Evolutionary conservation across 2,113 vertebrate genomes (phyloP).

Genomic region (Pica pica): DNA sequence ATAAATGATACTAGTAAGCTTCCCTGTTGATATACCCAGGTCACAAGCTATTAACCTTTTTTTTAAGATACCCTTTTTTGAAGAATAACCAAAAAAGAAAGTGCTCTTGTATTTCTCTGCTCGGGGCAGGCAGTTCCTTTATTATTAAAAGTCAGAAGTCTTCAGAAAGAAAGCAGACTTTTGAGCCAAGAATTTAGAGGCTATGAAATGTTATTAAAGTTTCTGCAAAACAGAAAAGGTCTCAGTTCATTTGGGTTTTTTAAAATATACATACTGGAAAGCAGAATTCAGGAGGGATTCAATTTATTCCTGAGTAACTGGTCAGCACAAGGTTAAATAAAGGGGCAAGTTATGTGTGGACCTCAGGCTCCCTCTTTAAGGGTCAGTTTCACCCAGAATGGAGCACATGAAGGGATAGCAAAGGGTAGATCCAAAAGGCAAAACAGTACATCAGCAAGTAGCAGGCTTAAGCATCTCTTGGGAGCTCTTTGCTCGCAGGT

Average conservation of each 20-base stretch:
- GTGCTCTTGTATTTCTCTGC: background rate
- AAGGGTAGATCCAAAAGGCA: background rate
- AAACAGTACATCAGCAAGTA: background rate
- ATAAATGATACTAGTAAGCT: background rate
- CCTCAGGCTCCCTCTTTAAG: background rate
- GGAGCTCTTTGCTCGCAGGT: background rate
- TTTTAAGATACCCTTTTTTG: background rate
- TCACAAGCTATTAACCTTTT: background rate
- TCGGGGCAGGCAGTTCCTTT: background rate
- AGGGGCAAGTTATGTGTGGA: background rate
- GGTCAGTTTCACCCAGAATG: background rate
- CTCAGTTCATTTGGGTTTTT: background rate
- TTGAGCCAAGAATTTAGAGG: constrained; percentile 6
- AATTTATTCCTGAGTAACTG: background rate
- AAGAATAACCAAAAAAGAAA: background rate
- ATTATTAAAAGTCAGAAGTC: background rate
- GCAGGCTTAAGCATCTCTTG: background rate
- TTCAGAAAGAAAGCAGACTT: background rate
- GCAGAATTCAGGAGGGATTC: background rate
- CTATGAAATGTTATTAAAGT: background rate
- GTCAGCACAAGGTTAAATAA: constrained; percentile 15
- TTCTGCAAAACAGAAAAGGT: background rate
- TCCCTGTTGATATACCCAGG: background rate
- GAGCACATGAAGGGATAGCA: background rate
- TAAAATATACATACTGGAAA: background rate